Evolutionary conservation across 2,797 vertebrate species (phyloP), one percentile per base, ranked within the genome.

Genomic region (Lagocephalus sceleratus): DNA sequence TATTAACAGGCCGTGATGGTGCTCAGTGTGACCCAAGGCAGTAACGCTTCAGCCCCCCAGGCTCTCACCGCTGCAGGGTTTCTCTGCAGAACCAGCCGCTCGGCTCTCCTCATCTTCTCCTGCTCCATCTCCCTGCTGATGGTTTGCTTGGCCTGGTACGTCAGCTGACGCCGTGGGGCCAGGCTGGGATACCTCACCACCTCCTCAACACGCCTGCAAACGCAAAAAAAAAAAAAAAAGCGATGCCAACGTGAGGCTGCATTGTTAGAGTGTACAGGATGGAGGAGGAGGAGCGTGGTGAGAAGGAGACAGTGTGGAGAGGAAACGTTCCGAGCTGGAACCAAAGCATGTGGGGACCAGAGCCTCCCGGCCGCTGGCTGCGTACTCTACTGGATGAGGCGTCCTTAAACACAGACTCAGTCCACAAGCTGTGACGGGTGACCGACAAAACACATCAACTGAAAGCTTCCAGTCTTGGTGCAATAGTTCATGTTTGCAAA

Each of bases 111-210:
- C 95, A 99, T 95, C 87, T 90, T 94, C 87, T 99, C 96, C 76
- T 95, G 82, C 76, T 98, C 94, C 0, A 97, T 93, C 87, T 98
- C 96, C 32, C 92, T 88, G 61, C 94, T 92, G 0, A 99, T 93
- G 54, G 95, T 95, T 80, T 98, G 96, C 83, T 95, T 98, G 82
- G 94, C 92, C 86, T 98, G 96, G 82, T 98, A 98, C 2, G 92
- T 95, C 64, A 99, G 87, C 73, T 93, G 94, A 38, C 93, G 91
- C 17, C 90, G 93, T 0, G 88, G 81, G 0, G 95, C 94, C 38
- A 98, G 85, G 2, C 91, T 90, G 0, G 93, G 90, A 71, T 96
- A 98, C 29, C 87, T 87, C 56, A 93, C 95, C 19, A 94, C 88
- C 0, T 93, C 93, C 49, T 99, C 96, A 50, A 98, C 73, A 0